A percentile compares a stretch with the other conserved stretches of the same genome.
Evolutionary conservation across 2,113 vertebrate genomes (phyloP).

Genomic region (Brachirus orientalis): DNA sequence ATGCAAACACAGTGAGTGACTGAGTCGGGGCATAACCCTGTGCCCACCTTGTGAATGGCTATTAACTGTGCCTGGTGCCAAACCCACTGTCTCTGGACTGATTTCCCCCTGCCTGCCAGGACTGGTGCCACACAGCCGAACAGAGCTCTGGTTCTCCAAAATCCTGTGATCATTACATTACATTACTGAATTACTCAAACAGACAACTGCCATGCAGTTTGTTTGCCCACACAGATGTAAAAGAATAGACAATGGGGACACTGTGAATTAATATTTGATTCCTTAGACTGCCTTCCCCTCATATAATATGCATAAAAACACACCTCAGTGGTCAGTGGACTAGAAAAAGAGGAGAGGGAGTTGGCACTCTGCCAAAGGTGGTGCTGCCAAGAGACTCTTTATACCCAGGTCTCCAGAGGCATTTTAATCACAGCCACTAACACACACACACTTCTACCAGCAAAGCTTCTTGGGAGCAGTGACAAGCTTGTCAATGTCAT

Average conservation of each 20-base stretch:
- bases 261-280: conserved; percentile 57
- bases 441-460: conserved; percentile 60
- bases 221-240: conserved; percentile 35
- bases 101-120: conserved; percentile 75
- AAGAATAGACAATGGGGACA: conserved; percentile 47
- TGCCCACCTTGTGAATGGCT: conserved; percentile 77
- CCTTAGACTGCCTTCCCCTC: conserved; percentile 26
- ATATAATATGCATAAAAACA: conserved; percentile 38
- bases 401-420: conserved; percentile 63
- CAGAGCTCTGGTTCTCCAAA: conserved; percentile 69
- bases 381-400: conserved; percentile 68
- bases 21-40: conserved; percentile 69
- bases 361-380: conserved; percentile 65
- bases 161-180: conserved; percentile 63
- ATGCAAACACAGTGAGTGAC: conserved; percentile 68
- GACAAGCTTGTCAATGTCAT: conserved; percentile 73
- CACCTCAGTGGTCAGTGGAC: conserved; percentile 40
- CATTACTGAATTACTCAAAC: conserved; percentile 56
- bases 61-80: conserved; percentile 79
- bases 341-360: conserved; percentile 67
- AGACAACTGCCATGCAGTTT: conserved; percentile 34
- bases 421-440: conserved; percentile 64
- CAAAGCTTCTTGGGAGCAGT: conserved; percentile 61
- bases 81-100: conserved; percentile 87
- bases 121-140: conserved; percentile 77